Evolutionary conservation across 92 coral and sea anemone genomes (phyloP).

Genomic region (Porites divaricata): DNA sequence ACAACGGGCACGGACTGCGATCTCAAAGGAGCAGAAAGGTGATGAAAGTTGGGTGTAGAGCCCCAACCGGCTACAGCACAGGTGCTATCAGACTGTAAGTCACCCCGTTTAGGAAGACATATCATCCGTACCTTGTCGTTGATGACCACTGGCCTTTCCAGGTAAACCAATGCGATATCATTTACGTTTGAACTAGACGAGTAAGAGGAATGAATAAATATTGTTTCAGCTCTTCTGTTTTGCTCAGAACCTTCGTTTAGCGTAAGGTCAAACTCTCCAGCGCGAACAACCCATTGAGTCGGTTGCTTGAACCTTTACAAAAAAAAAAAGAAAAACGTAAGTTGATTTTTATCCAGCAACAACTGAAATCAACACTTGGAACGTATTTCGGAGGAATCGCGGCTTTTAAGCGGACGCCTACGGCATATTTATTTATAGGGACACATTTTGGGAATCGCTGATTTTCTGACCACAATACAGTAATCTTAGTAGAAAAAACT

Average conservation of each 20-base stretch:
- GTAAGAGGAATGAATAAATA: conserved; percentile 79
- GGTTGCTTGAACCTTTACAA: conserved; percentile 64
- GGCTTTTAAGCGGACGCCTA: no score
- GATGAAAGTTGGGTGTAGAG: conserved; percentile 30
- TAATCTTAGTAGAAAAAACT: no score
- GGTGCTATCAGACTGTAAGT: conserved; percentile 53
- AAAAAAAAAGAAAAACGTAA: neutral
- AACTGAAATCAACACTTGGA: neutral
- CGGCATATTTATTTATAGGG: no score
- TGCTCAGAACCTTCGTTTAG: conserved; percentile 65
- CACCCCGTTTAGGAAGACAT: conserved; percentile 64
- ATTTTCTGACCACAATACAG: no score
- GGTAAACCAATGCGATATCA: conserved; percentile 82
- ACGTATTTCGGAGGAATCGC: no score
- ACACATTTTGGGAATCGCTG: no score
- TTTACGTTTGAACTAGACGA: conserved; percentile 67
- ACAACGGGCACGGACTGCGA: conserved; percentile 70
- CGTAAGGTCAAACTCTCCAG: conserved; percentile 79
- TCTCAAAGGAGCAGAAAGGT: conserved; percentile 56
- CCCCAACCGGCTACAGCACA: conserved; percentile 93
- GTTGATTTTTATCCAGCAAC: neutral
- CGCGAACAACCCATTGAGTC: conserved; percentile 70
- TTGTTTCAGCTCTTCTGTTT: conserved; percentile 54
- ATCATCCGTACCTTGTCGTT: conserved; percentile 70
- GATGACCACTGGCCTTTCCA: conserved; percentile 57